These are phyloP conservation scores for Chironomus striatipennis DNA, from an alignment of 1,140 invertebrate genomes.

Conservation along the genomic window DNA sequence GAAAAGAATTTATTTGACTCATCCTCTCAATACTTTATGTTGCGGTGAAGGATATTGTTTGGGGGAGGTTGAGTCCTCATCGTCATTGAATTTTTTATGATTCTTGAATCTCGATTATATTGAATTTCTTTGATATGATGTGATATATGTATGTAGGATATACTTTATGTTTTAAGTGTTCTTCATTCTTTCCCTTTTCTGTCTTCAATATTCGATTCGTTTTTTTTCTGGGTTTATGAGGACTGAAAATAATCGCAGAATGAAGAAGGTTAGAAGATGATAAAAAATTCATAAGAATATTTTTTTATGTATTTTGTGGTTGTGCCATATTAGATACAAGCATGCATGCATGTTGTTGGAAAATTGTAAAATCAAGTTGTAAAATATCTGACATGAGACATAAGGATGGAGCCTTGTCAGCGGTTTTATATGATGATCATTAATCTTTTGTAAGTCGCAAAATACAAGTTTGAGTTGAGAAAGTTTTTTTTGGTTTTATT, in stretches of 20 bases:
- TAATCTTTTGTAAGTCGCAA: no score
- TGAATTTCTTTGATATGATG: slow-evolving; percentile 2
- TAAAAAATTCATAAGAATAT: slow-evolving; percentile 22
- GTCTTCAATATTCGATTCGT: not conserved
- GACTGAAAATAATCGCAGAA: no score
- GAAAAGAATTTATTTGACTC: no score
- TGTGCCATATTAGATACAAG: not conserved
- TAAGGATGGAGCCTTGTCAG: no score
- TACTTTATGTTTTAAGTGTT: not conserved
- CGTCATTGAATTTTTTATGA: slow-evolving; percentile 14
- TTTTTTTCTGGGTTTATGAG: not conserved
- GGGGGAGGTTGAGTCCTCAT: no score
- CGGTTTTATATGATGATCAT: no score
- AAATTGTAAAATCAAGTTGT: slow-evolving; percentile 14
- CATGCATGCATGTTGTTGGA: not conserved
- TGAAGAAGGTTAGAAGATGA: not conserved
- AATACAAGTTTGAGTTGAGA: not conserved
- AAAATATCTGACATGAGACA: not conserved
- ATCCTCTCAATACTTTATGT: no score
- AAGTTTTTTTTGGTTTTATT: not conserved
- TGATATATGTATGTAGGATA: not conserved
- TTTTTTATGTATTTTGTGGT: slow-evolving; percentile 5
- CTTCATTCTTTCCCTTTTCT: not conserved
- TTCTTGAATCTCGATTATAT: not conserved
- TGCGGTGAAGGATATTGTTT: no score